Evolutionary conservation across 2,113 vertebrate species (phyloP), one percentile per base, ranked within the genome.

Genomic region (Columba livia): DNA sequence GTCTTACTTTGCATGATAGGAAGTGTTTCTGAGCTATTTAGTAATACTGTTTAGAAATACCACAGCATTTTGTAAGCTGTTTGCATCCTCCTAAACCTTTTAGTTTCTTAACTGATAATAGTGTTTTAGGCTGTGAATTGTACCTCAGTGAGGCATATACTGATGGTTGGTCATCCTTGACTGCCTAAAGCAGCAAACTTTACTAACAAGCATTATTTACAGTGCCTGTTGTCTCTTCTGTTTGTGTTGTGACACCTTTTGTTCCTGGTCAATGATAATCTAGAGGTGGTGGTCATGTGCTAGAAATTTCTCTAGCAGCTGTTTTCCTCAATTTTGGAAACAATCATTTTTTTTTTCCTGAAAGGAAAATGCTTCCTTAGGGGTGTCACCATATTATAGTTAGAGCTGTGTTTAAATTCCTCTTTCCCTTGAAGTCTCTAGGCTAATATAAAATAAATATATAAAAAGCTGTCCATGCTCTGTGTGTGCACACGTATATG

Each of bases 401-500:
- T 47, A 47, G 18, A 47, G 44, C 44, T 47, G 44, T 47, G 44
- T 47, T 47, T 47, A 19, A 47, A 47, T 47, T 47, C 44, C 44
- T 19, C 44, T 47, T 19, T 47, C 44, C 44, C 17, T 47, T 47
- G 18, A 47, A 47, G 44, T 47, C 18, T 47, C 17, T 47, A 47
- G 44, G 44, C 44, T 47, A 47, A 19, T 47, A 47, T 47, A 47
- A 47, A 47, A 47, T 47, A 47, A 19, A 29, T 51, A 29, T 51
- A 31, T 2, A 40, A 50, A 18, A 16, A 47, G 31, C 20, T 28
- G 9, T n/a, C 17, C 77, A 1, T 34, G 11, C 10, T 17, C 5
- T 4, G 11, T 12, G 24, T 29, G 12, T 32, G 7, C 9, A 13
- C 13, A 15, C 2, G 1, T n/a, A 10, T 0, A 1, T 47, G 23